Conservation (phyloP, 1,140 invertebrate genomes). For the Leguminivora glycinivorella region DNA sequence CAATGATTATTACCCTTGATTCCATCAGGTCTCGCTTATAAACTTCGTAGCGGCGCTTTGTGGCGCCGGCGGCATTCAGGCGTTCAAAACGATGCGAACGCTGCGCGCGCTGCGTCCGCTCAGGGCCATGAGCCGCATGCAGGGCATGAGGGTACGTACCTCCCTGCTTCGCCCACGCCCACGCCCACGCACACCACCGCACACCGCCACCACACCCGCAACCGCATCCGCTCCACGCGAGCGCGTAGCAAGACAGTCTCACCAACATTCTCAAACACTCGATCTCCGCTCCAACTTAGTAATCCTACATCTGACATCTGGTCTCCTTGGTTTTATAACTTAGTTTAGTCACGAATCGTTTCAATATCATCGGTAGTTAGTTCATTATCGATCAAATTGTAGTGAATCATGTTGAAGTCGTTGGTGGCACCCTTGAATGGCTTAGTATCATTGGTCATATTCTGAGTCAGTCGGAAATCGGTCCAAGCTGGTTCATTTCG, state of each 20-base stretch:
- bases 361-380: conserved; percentile 59
- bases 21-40: conserved; percentile 94
- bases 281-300: conserved; percentile 30
- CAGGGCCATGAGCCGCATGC: conserved; percentile 97
- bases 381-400: conserved; percentile 51
- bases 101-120: conserved; percentile 95
- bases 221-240: conserved; percentile 46
- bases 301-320: conserved; percentile 51
- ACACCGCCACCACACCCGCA: conserved; percentile 51
- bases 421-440: conserved; percentile 76
- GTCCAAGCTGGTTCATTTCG: conserved; percentile 53
- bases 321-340: conserved; percentile 46
- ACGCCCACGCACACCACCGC: conserved; percentile 42
- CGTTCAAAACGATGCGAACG: conserved; percentile 98
- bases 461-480: conserved; percentile 56
- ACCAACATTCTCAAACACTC: conserved; percentile 40
- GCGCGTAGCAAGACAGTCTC: conserved; percentile 34
- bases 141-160: conserved; percentile 97
- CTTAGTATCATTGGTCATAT: conserved; percentile 70
- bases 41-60: conserved; percentile 96
- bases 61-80: conserved; percentile 97
- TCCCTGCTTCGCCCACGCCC: conserved; percentile 52
- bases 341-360: conserved; percentile 51
- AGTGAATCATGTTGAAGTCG: conserved; percentile 65
- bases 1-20: conserved; percentile 61